Base-by-base conservation (phyloP, 2,888 invertebrate genomes). In the Drosophila paramelanica region DNA sequence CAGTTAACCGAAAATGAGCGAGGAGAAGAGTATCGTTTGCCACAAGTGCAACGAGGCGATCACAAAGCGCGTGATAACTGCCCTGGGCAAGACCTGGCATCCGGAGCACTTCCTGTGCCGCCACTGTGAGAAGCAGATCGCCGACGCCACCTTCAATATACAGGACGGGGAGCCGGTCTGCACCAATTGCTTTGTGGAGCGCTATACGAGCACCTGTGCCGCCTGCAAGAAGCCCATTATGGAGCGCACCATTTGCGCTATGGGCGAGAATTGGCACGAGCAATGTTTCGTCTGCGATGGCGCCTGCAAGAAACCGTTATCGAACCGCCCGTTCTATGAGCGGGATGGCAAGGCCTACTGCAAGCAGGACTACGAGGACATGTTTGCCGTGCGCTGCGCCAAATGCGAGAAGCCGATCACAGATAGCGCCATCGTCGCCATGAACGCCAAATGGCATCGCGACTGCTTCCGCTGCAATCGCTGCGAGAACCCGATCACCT, bases 391-490 rank as follows among this genome's bases (percentile, higher is more conserved):
- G 5, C 95, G 96, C 89, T 98, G 98, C 93, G 95, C 95, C 67
- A 96, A 95, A 8, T 98, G 98, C 93, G 93, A 93, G 53, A 93
- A 95, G 79, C 96, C 98, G 41, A 97, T 98, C 90, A 95, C 95
- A 50, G 96, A 96, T 89, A 95, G 95, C 89, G 95, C 95, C 55
- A 96, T 98, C 89, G 96, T 98, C 42, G 98, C 98, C 41, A 94
- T 98, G 73, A 96, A 96, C 91, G 95, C 95, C 78, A 98, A 98
- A 92, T 98, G 98, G 98, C 98, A 98, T 84, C 95, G 97, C 71
- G 96, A 97, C 82, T 98, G 98, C 93, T 98, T 98, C 94, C 96
- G 96, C 86, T 98, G 98, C 94, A 95, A 96, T 94, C 98, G 95
- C 93, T 97, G 97, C 93, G 94, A 94, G 84, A 94, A 94, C 86